Conservation (phyloP, 2,113 vertebrate species). For the Phaethornis superciliosus region DNA sequence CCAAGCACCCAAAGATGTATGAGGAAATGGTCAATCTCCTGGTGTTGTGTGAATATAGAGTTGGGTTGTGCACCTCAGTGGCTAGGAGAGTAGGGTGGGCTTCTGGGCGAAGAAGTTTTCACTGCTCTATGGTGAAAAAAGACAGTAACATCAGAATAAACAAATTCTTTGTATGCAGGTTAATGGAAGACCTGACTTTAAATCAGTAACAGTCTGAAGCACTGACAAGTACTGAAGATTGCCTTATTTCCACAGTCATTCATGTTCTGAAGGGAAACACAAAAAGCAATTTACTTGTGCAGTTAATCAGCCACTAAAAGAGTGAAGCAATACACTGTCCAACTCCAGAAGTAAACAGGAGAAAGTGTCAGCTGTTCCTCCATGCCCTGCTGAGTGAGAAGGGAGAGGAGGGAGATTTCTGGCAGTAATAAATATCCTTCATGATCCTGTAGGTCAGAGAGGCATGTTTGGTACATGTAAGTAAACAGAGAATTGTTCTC, state of each 20-base stretch:
- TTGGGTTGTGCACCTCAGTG: neutral
- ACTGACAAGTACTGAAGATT: neutral
- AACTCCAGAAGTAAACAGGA: neutral
- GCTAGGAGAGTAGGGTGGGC: neutral
- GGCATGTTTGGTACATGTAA: neutral
- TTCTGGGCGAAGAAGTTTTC: neutral
- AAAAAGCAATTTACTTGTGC: neutral
- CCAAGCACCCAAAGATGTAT: too few species aligned
- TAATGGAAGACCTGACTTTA: neutral
- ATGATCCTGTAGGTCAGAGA: neutral
- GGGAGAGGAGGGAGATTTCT: conserved; percentile 19
- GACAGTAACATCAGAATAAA: neutral
- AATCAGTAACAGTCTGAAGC: neutral
- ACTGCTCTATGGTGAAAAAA: neutral
- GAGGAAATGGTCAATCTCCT: neutral
- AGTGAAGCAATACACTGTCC: neutral
- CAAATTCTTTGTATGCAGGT: neutral
- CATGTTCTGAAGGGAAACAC: neutral
- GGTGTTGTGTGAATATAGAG: neutral
- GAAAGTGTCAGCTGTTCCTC: neutral
- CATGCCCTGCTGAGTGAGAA: neutral
- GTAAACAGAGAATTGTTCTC: neutral
- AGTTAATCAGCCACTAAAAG: neutral
- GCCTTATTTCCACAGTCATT: neutral
- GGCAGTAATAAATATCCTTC: conserved; percentile 22